Percentiles rank a stretch among this genome's conserved stretches.
These are phyloP conservation scores for Aurelia aurita complex sp. Pacific DNA, from an alignment of 30 jellyfish, hydroid and myxozoan species.

Conservation along the genomic window DNA sequence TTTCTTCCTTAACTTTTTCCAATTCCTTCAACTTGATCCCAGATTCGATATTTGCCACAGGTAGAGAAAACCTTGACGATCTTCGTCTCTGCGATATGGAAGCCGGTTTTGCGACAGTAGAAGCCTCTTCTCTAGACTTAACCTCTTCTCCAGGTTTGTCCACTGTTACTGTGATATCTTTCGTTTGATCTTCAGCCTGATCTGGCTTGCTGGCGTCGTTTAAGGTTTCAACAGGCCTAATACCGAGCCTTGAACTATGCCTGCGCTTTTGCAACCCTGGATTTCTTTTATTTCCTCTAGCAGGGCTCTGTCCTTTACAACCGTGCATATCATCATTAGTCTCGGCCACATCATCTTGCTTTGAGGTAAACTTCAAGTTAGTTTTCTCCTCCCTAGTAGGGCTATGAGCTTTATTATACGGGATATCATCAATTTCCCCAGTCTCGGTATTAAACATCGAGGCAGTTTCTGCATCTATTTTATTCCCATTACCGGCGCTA, in stretches of 20 bases:
- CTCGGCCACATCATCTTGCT: too few relatives aligned
- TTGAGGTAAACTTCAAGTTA: too few relatives aligned
- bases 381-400: too few relatives aligned
- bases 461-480: too few relatives aligned
- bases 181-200: not conserved
- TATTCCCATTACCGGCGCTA: too few relatives aligned
- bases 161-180: not conserved
- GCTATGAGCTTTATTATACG: too few relatives aligned
- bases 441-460: too few relatives aligned
- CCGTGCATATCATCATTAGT: too few relatives aligned
- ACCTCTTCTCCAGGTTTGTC: conserved; percentile 4
- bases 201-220: not conserved
- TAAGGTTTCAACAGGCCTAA: not conserved
- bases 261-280: not conserved
- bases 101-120: not conserved
- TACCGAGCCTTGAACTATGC: not conserved
- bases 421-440: too few relatives aligned
- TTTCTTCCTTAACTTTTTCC: not conserved
- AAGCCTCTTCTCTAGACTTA: not conserved
- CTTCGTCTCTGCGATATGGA: not conserved
- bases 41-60: not conserved
- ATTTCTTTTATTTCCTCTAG: not conserved
- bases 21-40: not conserved
- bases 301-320: too few relatives aligned
- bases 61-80: not conserved